Evolutionary conservation across 2,888 invertebrate genomes (phyloP), one percentile per base, ranked within the genome.

Genomic region (Melieria picta): DNA sequence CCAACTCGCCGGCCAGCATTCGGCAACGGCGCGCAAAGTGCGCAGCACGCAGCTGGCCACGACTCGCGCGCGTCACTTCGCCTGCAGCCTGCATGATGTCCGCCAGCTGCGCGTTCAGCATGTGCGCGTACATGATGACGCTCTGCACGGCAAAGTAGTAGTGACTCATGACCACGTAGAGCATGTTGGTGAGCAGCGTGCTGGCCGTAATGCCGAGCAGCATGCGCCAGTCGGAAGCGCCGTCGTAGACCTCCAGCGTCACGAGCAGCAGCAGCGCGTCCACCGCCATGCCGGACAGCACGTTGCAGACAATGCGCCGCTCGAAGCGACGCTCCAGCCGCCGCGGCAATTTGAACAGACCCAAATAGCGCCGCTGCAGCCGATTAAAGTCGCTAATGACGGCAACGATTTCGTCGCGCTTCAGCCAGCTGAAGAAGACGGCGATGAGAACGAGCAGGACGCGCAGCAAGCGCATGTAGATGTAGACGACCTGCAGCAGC

Each of bases 311-410:
- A 11, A 64, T 64, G 9, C 47, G 48, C 11, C 48, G 11, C 5
- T 65, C 13, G 10, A 16, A 55, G n/a, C 11, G n/a, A 7, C 56
- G 16, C 3, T 56, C n/a, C n/a, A 45, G 45, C 11, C 6, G 9
- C 11, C 7, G 11, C 9, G 64, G 43, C 11, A 42, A 7, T 42
- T 42, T 4, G 9, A 52, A 64, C 3, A 42, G 64, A 43, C 50
- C n/a, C n/a, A 64, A 64, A 56, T 56, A 65, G 10, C 16, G 7
- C 43, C 7, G 46, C 5, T 56, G 56, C 55, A 65, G 16, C 5
- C 16, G 11, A 11, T 65, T 46, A 11, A 65, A 13, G 7, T 45
- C 56, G 16, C 65, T 45, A 55, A 65, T 65, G 10, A 65, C 56
- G 6, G 46, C 45, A 10, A 65, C 4, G 13, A 56, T 5, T 5